phyloP scores from a whole-genome alignment of 1,140 invertebrate genomes.

The Tetragonula clypearis region DNA sequence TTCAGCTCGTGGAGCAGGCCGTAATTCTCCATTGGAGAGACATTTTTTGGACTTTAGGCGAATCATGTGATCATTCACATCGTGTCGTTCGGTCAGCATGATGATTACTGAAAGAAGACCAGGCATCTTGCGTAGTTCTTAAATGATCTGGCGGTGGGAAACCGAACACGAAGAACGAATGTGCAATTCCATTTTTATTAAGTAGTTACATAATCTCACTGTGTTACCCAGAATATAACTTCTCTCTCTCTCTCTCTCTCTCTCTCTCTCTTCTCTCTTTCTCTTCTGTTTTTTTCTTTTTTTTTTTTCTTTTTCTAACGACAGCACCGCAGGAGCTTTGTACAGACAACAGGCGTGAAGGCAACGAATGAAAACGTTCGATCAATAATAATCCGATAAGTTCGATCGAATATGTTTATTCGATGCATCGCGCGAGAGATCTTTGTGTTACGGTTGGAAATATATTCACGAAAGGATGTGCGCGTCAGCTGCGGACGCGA shows the following conservation, averaged over 20 bases:
- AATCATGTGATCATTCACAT: constrained; percentile 2
- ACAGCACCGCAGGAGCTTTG: constrained; percentile 51
- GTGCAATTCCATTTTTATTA: constrained; percentile 23
- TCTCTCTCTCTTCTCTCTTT: neutral
- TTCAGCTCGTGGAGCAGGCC: constrained; percentile 27
- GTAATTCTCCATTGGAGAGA: neutral
- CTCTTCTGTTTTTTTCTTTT: constrained; percentile 23
- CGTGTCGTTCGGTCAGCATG: neutral
- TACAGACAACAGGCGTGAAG: constrained; percentile 9
- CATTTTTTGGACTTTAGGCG: neutral
- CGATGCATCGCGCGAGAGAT: constrained; percentile 55
- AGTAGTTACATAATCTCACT: constrained; percentile 46
- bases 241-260: neutral
- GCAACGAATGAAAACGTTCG: constrained; percentile 17
- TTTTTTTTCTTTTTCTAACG: constrained; percentile 25
- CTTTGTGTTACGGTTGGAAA: constrained; percentile 17
- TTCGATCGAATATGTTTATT: constrained; percentile 63
- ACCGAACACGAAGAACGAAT: constrained; percentile 20
- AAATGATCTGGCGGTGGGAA: neutral
- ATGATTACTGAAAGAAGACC: constrained; percentile 23
- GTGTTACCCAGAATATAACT: constrained; percentile 36
- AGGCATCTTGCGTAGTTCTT: constrained; percentile 6
- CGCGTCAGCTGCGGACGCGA: neutral
- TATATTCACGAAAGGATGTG: neutral
- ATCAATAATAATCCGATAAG: constrained; percentile 22